phyloP scores from a whole-genome alignment of 1,140 invertebrate genomes.

The Bombus breviceps region DNA sequence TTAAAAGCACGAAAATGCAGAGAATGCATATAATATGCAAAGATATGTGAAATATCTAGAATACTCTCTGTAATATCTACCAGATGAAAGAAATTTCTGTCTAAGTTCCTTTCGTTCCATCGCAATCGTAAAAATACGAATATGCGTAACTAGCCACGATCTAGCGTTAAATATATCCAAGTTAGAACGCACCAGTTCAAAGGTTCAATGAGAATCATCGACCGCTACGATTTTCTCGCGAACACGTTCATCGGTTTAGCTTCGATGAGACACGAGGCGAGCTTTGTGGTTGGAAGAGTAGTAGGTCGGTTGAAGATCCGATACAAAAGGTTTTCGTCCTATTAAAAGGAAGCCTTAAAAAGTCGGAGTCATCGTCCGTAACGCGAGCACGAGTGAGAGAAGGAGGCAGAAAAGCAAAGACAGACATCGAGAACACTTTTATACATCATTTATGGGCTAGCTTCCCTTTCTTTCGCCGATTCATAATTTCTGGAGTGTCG shows the following conservation, averaged over 20 bases:
- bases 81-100: not conserved
- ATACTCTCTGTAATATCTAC: not conserved
- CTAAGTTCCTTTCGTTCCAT: not conserved
- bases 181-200: not conserved
- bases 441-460: constrained; percentile 43
- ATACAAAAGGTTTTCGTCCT: constrained; percentile 29
- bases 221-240: not conserved
- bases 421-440: constrained; percentile 28
- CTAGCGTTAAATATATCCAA: not conserved
- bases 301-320: not conserved
- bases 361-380: constrained; percentile 32
- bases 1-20: not conserved
- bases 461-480: constrained; percentile 38
- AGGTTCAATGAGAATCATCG: constrained; percentile 12
- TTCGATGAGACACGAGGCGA: not conserved
- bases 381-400: not conserved
- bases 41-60: not conserved
- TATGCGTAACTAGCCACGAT: not conserved
- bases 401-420: not conserved
- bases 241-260: not conserved
- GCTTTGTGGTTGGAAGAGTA: not conserved
- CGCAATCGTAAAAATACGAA: not conserved
- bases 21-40: too few relatives aligned
- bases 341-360: constrained; percentile 48
- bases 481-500: constrained; percentile 61